Conservation (phyloP, 2,113 vertebrate genomes). For the Irena cyanogastra region DNA sequence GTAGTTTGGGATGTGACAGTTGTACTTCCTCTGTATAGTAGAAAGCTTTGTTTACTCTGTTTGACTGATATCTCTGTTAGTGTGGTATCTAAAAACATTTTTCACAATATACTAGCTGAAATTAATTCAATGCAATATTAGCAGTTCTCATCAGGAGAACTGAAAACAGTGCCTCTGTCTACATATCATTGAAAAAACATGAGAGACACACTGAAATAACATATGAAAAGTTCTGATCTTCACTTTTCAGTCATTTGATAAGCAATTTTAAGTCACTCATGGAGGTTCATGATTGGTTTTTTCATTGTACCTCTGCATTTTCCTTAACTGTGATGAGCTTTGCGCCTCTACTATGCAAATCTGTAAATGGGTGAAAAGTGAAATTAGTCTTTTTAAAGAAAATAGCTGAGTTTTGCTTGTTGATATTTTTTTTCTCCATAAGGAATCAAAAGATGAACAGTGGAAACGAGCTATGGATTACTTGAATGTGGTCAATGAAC, state of each 20-base stretch:
- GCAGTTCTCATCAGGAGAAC: background rate
- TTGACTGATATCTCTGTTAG: background rate
- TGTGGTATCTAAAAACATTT: background rate
- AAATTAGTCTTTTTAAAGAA: background rate
- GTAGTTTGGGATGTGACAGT: background rate
- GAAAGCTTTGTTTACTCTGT: background rate
- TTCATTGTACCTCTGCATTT: background rate
- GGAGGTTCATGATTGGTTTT: background rate
- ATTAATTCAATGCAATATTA: background rate
- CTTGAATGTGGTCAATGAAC: constrained; percentile 86
- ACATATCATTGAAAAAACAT: background rate
- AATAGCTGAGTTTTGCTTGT: background rate
- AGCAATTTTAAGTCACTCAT: background rate
- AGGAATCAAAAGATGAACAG: constrained; percentile 89
- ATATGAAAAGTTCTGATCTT: background rate
- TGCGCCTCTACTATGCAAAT: background rate
- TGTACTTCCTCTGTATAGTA: background rate
- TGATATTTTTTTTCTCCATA: background rate
- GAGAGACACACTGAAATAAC: background rate
- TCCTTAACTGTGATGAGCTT: background rate
- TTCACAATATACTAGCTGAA: background rate
- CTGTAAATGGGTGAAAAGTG: background rate
- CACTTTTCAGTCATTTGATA: background rate
- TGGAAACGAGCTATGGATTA: constrained; percentile 93
- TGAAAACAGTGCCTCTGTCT: background rate